Conservation (phyloP, 2,888 invertebrate species). For the Ferrisia virgata region DNA sequence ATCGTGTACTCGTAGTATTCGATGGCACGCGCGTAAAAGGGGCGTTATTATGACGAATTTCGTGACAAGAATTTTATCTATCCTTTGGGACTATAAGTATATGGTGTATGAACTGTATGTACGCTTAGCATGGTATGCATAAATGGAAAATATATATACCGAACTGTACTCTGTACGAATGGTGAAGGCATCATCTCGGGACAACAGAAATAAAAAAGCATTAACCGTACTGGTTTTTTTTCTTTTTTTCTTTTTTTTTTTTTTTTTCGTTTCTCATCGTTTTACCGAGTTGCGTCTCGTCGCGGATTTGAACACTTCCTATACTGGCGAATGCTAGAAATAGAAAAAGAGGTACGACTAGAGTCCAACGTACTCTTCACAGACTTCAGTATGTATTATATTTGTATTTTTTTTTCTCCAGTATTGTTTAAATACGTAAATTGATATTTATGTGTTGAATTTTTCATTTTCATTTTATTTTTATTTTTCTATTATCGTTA, state of each 20-base stretch:
- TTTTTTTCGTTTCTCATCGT: too few species aligned
- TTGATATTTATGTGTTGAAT: too few species aligned
- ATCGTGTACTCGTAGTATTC: background rate
- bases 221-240: background rate
- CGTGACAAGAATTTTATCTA: constrained; percentile 27
- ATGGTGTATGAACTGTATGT: background rate
- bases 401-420: too few species aligned
- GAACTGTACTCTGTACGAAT: too few species aligned
- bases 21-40: constrained; percentile 25
- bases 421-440: too few species aligned
- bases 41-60: constrained; percentile 26
- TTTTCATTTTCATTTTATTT: too few species aligned
- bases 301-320: too few species aligned
- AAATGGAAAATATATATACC: constrained; percentile 18
- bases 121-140: background rate
- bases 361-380: too few species aligned
- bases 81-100: background rate
- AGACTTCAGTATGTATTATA: too few species aligned
- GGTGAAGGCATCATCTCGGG: background rate
- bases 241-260: background rate
- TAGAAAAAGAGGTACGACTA: too few species aligned
- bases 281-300: too few species aligned
- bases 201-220: constrained; percentile 6
- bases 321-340: background rate
- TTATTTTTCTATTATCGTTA: too few species aligned